Evolutionary conservation across 1,140 invertebrate genomes (phyloP).

Genomic region (Anthonomus grandis): DNA sequence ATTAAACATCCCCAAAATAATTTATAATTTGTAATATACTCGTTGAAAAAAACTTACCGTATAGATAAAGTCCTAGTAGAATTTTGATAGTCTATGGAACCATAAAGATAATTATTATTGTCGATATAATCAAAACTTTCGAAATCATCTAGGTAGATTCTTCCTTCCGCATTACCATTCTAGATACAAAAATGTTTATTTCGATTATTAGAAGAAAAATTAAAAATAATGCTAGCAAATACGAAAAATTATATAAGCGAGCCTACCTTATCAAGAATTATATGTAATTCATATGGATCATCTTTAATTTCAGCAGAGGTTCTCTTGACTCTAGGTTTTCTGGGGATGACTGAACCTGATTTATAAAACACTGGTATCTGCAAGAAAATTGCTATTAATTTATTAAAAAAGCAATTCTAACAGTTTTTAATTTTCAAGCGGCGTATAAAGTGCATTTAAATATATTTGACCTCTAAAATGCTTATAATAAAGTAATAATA

Average conservation of each 20-base stretch:
- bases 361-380: slow-evolving; percentile 91
- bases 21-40: no score
- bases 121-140: slow-evolving; percentile 28
- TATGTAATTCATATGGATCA: slow-evolving; percentile 22
- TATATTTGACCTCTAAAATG: no score
- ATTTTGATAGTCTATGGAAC: no score
- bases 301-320: slow-evolving; percentile 42
- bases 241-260: background rate
- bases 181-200: slow-evolving; percentile 14
- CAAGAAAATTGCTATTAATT: no score
- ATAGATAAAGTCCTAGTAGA: no score
- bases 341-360: slow-evolving; percentile 87
- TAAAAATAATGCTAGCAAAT: background rate
- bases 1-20: no score
- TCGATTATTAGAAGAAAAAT: background rate
- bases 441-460: no score
- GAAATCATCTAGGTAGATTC: slow-evolving; percentile 28
- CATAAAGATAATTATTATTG: slow-evolving; percentile 23
- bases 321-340: slow-evolving; percentile 66
- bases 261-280: slow-evolving; percentile 24
- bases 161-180: slow-evolving; percentile 14
- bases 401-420: no score
- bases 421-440: no score
- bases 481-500: slow-evolving; percentile 9
- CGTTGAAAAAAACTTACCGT: no score